A percentile compares a stretch with the other conserved stretches of the same genome.
Conservation (phyloP, 53 echinoderm and acorn worm species). For the Astropecten irregularis region DNA sequence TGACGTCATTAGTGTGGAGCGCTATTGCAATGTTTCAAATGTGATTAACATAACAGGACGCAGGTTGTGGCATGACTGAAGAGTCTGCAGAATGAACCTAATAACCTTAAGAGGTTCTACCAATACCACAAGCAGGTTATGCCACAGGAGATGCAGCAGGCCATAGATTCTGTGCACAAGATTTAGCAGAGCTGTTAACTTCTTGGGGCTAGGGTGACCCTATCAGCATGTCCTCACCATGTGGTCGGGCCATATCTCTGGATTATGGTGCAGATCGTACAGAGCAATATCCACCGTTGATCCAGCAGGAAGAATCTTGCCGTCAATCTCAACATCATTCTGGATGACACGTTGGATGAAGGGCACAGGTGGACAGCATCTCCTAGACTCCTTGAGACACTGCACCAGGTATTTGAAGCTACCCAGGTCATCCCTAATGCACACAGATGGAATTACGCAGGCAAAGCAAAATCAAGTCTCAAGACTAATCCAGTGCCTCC, state of each 20-base stretch:
- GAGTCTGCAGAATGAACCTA: too few species aligned
- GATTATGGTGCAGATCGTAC: slow-evolving; percentile 55
- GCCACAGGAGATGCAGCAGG: too few species aligned
- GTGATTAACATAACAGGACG: too few species aligned
- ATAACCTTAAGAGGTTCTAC: too few species aligned
- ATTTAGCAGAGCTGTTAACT: too few species aligned
- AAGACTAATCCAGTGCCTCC: too few species aligned
- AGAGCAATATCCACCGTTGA: slow-evolving; percentile 23
- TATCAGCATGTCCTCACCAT: slow-evolving; percentile 41
- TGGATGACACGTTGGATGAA: slow-evolving; percentile 43
- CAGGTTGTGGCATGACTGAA: too few species aligned
- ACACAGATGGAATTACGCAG: not conserved
- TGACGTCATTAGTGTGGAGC: too few species aligned
- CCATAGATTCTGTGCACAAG: too few species aligned
- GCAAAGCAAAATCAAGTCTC: not conserved
- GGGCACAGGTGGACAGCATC: slow-evolving; percentile 54
- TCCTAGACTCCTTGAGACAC: slow-evolving; percentile 64
- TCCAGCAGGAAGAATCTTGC: slow-evolving; percentile 47
- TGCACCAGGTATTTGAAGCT: slow-evolving; percentile 42
- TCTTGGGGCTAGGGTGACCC: too few species aligned
- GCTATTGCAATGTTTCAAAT: too few species aligned
- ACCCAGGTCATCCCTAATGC: slow-evolving; percentile 50
- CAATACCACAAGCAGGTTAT: too few species aligned
- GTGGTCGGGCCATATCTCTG: slow-evolving; percentile 47
- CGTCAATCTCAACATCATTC: slow-evolving; percentile 41